Base-by-base conservation (phyloP, 2,797 vertebrate species). In the Cheirogaleus major region DNA sequence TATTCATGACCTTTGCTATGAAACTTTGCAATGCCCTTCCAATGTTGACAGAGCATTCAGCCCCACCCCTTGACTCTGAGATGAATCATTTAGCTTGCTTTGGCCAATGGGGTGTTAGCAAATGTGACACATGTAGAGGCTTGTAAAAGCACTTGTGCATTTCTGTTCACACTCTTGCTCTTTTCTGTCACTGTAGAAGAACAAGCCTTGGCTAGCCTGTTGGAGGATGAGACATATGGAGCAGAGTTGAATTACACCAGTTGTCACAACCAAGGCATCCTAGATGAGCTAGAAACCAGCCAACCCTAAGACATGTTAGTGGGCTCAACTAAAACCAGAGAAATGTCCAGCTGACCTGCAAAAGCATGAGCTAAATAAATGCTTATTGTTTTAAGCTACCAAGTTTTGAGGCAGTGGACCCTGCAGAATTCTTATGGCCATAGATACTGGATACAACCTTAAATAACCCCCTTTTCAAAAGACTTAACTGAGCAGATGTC, bases 281-380 rank as follows among this genome's bases (percentile, higher is more conserved):
- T 87, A 78, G 75, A 89, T 89, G 35, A 90, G 25, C 32, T n/a
- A 65, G 55, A 96, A 65, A 27, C 32, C 59, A 87, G 35, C 52
- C 72, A 78, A 45, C 25, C 41, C 32, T 2, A 57, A 82, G 65
- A 67, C 81, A 50, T 23, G 18, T 93, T 97, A 55, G 65, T 57
- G 18, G 80, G 15, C 45, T 94, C 89, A 91, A n/a, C 75, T 91
- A 45, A 95, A 90, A 73, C 67, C 76, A 90, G 87, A 95, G 84
- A 96, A 80, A 81, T 85, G 67, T 5, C 52, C 75, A 89, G 23
- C 11, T 89, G 55, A 86, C 52, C 52, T 94, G 35, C 43, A 96
- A 87, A 75, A n/a, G 78, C 27, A 38, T 38, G 57, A 59, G 25
- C 72, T 96, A 84, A 87, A 73, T 59, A 93, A 63, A 81, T 87